Base-by-base conservation (phyloP, 2,888 invertebrate species). In the Bhutanitis thaidina region DNA sequence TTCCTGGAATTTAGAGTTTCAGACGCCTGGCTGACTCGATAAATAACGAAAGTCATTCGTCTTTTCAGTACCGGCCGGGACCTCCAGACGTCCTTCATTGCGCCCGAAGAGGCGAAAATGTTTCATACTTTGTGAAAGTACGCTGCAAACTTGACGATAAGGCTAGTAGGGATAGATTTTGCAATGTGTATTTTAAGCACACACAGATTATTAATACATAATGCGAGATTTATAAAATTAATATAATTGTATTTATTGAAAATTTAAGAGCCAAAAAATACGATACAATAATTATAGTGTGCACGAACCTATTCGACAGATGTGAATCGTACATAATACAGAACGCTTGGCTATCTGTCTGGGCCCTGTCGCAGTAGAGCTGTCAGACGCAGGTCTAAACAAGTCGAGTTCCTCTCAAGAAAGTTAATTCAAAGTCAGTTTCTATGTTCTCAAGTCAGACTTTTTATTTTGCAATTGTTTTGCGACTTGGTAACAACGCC, bases 81-180 rank as follows among this genome's bases (percentile, higher is more conserved):
- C 80, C 81, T 80, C 77, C 59, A 81, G 80, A 80, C 81, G 74
- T 65, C 81, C 79, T 81, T 71, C 60, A 55, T 43, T 50, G 49
- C 56, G 47, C 79, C 77, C 80, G 70, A 59, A 45, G 53, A 54
- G 58, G 48, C 54, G 56, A 57, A 53, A 54, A 20, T 52, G 53
- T 52, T 61, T 32, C 12, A 9, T 16, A 14, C 10, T 8, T 36
- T 27, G 14, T 27, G 35, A n/a, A n/a, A n/a, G n/a, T 25, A 36
- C 34, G 43, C 16, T 10, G 9, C 35, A 14, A 10, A 43, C 20
- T 35, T 30, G 12, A 12, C 12, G 4, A 34, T 34, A 20, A 20
- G n/a, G n/a, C 5, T 20, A 3, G 2, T 20, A 2, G 20, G n/a
- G n/a, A n/a, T 20, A 20, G 20, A 20, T 3, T 20, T 3, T 20